Evolutionary conservation across 2,888 invertebrate genomes (phyloP), one percentile per base, ranked within the genome.

Genomic region (Ischnus inquisitorius): DNA sequence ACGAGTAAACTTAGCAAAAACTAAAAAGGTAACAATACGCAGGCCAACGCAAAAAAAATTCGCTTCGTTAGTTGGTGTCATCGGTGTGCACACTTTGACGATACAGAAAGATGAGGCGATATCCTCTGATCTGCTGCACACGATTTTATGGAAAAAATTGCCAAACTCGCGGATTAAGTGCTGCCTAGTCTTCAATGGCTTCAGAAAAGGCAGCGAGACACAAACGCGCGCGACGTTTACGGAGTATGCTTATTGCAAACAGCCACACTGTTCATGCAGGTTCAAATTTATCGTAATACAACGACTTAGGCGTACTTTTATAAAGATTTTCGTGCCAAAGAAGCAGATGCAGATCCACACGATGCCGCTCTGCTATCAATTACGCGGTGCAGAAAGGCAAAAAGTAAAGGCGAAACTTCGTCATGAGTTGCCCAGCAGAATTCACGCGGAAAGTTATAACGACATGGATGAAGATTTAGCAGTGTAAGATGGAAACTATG

Each of bases 391-490:
- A 5, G 62, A 51, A 28, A 41, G 79, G 39, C 34, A 12, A 14
- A 41, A 57, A 41, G 3, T 60, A 3, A 57, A 28, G 48, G 22
- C 14, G 4, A 22, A 34, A 68, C 51, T 72, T 16, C 79, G 71
- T 16, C 79, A 72, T 12, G 25, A 71, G 71, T 51, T 71, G 34
- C 79, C 79, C 6, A 48, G 48, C 14, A 25, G 71, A 5, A 8
- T 79, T 10, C 57, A 48, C 39, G 79, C 65, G 0, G 39, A 28
- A 10, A 48, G 60, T 16, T 71, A 43, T 68, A n/a, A 10, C 14
- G 12, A 71, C n/a, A 79, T 79, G 62, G 34, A 72, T 16, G 62
- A n/a, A 46, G 14, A 43, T 6, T 72, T 79, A n/a, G 79, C 79
- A 6, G 12, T 12, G 1, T n/a, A 34, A 5, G 60, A 79, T 16